Conservation (phyloP, 2,113 vertebrate species). For the Notarius lentiginosus region DNA sequence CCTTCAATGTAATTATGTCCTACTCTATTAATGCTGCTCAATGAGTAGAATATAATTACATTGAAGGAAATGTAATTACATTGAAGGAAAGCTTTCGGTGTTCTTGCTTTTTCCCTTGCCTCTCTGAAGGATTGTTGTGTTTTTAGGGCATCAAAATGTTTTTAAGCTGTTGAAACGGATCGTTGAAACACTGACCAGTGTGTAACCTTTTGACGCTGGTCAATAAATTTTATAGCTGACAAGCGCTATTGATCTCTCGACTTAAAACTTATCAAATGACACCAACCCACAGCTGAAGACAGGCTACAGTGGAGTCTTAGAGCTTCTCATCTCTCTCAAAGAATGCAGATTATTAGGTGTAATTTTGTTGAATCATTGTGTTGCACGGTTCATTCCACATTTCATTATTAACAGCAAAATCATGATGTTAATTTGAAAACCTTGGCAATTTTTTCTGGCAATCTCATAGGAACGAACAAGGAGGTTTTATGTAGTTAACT, state of each 20-base stretch:
- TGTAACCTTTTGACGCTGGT: constrained; percentile 48
- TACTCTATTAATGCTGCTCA: neutral
- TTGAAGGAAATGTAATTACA: neutral
- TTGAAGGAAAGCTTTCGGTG: neutral
- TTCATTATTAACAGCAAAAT: neutral
- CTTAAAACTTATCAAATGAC: constrained; percentile 58
- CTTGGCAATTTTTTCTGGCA: neutral
- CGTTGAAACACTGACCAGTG: constrained; percentile 40
- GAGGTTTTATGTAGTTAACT: neutral
- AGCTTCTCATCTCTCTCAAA: neutral
- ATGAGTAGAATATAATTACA: neutral
- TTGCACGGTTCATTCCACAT: neutral
- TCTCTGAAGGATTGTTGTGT: neutral
- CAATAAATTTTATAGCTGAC: constrained; percentile 66
- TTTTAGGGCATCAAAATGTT: neutral
- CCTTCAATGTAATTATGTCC: neutral
- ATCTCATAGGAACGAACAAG: neutral
- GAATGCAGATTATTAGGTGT: neutral
- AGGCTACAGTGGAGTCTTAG: neutral
- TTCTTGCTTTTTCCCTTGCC: neutral
- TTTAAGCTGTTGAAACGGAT: constrained; percentile 28
- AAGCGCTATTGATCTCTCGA: constrained; percentile 65
- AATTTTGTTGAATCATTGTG: neutral
- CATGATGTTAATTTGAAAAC: neutral
- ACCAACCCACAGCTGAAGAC: constrained; percentile 28